These are phyloP conservation scores for Chaetoderma sp. DNA, from an alignment of 2,888 invertebrate species.

Conservation along the genomic window DNA sequence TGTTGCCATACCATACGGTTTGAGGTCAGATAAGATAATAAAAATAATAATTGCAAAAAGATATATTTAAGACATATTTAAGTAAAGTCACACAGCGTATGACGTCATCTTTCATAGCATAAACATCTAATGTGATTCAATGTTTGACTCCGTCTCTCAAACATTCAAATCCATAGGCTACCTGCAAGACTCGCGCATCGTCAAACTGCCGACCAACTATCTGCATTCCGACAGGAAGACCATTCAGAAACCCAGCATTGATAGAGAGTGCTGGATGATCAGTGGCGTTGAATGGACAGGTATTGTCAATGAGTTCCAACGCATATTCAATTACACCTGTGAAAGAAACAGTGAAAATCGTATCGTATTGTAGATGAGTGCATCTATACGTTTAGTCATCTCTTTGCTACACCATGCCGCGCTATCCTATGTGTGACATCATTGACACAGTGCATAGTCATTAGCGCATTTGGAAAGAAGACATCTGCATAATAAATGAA, in stretches of 20 bases:
- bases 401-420: background rate
- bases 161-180: conserved; percentile 53
- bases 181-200: conserved; percentile 55
- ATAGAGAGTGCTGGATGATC: conserved; percentile 59
- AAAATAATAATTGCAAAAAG: too few species aligned
- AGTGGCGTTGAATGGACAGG: conserved; percentile 51
- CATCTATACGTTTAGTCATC: background rate
- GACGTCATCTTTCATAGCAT: too few species aligned
- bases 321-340: conserved; percentile 43
- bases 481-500: too few species aligned
- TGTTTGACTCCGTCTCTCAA: too few species aligned
- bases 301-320: conserved; percentile 46
- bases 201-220: conserved; percentile 59
- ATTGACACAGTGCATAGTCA: too few species aligned
- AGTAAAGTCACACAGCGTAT: too few species aligned
- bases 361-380: background rate
- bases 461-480: too few species aligned
- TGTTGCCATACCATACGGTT: too few species aligned
- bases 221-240: conserved; percentile 61
- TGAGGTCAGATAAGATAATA: too few species aligned
- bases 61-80: too few species aligned
- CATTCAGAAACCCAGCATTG: conserved; percentile 51
- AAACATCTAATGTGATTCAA: too few species aligned
- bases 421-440: too few species aligned
- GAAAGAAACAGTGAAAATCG: conserved; percentile 19